phyloP scores from a whole-genome alignment of 1,140 invertebrate species.

The Eumeta japonica region DNA sequence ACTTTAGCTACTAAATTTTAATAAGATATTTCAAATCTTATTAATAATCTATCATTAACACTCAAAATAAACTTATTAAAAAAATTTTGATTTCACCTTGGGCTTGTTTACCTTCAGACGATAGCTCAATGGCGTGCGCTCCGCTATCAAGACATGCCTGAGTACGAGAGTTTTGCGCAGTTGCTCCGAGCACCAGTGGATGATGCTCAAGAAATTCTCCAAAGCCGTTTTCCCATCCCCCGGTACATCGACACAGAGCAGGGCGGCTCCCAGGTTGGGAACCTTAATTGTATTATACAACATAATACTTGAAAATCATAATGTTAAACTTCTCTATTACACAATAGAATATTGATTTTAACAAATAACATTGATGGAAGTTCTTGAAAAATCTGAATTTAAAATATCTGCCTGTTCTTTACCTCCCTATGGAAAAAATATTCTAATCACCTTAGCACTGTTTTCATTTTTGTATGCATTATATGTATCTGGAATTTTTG shows the following conservation, averaged over 20 bases:
- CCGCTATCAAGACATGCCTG: conserved; percentile 93
- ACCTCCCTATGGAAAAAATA: too few relatives aligned
- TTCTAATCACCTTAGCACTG: too few relatives aligned
- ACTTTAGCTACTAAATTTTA: too few relatives aligned
- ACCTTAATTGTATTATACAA: neutral
- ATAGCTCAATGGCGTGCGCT: conserved; percentile 95
- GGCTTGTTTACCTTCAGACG: conserved; percentile 64
- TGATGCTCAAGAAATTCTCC: conserved; percentile 95
- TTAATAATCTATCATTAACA: neutral
- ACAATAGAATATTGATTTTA: too few relatives aligned
- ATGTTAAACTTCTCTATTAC: too few relatives aligned
- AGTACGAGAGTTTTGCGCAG: conserved; percentile 97
- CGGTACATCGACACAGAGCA: conserved; percentile 99
- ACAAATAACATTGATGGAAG: too few relatives aligned
- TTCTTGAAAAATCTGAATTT: too few relatives aligned
- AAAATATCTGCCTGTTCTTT: too few relatives aligned
- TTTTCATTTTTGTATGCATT: too few relatives aligned
- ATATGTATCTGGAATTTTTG: too few relatives aligned
- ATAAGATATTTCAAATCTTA: conserved; percentile 3
- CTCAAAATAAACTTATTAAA: neutral
- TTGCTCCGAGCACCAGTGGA: conserved; percentile 93
- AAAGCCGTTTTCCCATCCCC: conserved; percentile 95
- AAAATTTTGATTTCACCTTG: neutral
- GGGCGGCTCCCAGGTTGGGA: conserved; percentile 77
- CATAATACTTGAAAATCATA: too few relatives aligned